A percentile compares a stretch with the other conserved stretches of the same genome.
phyloP scores from a whole-genome alignment of 2,888 invertebrate species.

The Lysandra coridon region DNA sequence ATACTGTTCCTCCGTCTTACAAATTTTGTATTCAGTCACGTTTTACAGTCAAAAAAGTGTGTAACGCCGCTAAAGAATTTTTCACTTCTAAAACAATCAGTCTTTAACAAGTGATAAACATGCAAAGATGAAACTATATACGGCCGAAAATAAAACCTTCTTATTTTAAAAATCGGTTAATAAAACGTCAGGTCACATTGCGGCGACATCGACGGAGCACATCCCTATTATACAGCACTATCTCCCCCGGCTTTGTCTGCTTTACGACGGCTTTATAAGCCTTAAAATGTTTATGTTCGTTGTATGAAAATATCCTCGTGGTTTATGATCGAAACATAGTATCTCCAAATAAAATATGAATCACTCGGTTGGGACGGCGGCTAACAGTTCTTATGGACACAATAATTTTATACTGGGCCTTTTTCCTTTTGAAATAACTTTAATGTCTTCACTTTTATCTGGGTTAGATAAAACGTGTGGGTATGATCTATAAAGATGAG shows the following conservation, averaged over 20 bases:
- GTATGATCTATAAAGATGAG: not conserved
- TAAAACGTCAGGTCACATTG: not conserved
- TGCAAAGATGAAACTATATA: too few species aligned
- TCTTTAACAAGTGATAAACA: too few species aligned
- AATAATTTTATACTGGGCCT: not conserved
- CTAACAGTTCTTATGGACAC: conserved; percentile 6
- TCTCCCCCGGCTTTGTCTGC: conserved; percentile 35
- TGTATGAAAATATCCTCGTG: conserved; percentile 35
- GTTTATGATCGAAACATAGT: conserved; percentile 36
- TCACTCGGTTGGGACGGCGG: not conserved
- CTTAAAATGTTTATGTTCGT: conserved; percentile 37
- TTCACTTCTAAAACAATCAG: too few species aligned
- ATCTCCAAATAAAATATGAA: conserved; percentile 32
- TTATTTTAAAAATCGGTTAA: not conserved
- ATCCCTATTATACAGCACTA: conserved; percentile 30
- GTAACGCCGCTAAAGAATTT: too few species aligned
- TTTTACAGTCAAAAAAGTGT: too few species aligned
- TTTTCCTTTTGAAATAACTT: not conserved
- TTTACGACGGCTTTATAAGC: conserved; percentile 37
- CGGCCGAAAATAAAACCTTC: not conserved
- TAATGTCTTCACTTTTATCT: not conserved
- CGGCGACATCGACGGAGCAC: not conserved
- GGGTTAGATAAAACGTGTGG: not conserved
- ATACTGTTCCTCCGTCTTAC: too few species aligned
- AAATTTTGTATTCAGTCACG: too few species aligned